Base-by-base conservation (phyloP, 1,140 invertebrate genomes). In the Limonius californicus region DNA sequence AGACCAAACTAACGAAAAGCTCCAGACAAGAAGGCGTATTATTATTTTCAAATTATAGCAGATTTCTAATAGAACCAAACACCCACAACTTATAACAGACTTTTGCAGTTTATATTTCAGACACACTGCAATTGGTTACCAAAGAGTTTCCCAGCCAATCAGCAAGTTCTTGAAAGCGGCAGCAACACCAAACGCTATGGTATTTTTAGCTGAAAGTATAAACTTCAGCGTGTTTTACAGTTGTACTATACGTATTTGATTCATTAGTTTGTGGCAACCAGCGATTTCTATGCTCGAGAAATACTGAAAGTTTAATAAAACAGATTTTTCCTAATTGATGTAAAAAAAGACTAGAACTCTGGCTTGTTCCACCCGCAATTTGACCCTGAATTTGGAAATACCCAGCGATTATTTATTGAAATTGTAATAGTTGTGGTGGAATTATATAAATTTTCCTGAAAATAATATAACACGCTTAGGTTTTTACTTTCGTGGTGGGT, bases 31-130 rank as follows among this genome's bases (percentile, higher is more conserved):
- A 16, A 14, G 14, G 20, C 2, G n/a, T 57, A 35, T 63, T 61
- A 66, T 63, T 61, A 63, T 58, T 61, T 64, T 57, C 23, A 55
- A 35, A 56, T 67, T 67, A 67, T 67, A 67, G 65, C 62, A 56
- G 65, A 64, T 67, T 67, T 67, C 65, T 67, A 67, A 39, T 43
- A 57, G 56, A 59, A 23, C 21, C 16, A 19, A 50, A 50, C 35
- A 19, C 55, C 59, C 60, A 57, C 56, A 57, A 57, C 23, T 50
- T 50, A 21, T 50, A 50, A 50, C 16, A 20, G 21, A 20, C 21
- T 42, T 57, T 42, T 57, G 30, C 39, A n/a, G 32, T 57, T 11
- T 27, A 55, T 43, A 43, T 15, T 43, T 20, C 39, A 42, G 32
- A 54, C 12, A 19, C 19, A 23, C 54, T 57, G 30, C 30, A 57